Evolutionary conservation across 1,140 invertebrate genomes (phyloP), one percentile per base, ranked within the genome.

Genomic region (Cotesia vestalis): DNA sequence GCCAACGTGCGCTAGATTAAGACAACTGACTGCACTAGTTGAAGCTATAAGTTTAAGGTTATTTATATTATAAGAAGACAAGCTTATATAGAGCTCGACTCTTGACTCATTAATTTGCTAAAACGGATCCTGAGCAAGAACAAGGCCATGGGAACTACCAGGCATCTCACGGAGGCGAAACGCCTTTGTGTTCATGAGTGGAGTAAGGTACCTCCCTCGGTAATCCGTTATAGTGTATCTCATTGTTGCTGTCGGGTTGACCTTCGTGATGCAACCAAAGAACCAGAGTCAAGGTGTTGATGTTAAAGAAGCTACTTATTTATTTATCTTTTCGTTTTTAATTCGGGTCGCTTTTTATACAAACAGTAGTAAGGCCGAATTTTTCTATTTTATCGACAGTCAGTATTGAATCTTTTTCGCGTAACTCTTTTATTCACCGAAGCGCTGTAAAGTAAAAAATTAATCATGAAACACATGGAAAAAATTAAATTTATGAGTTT

Each of bases 171-270:
- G 61, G 53, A 59, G 63, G 17, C 6, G 14, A 64, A 20, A 40
- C 59, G 53, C 52, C 60, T 63, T 66, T 66, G 51, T 66, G 57
- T 63, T 69, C 34, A 57, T 52, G 40, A 64, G 46, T 38, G 57
- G 40, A 63, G 46, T 17, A 27, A 5, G 34, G n/a, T n/a, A 20
- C 52, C 52, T 63, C 17, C 72, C 73, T 74, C 72, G 76, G 73
- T 76, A 78, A 79, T 81, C 78, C 79, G 79, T 81, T 79, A 78
- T 76, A 57, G 55, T 8, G n/a, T 73, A 75, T 75, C 78, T 76
- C 73, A 79, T 81, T 79, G 77, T 81, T 63, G 59, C 36, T 12
- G 38, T 20, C 14, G 20, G n/a, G 53, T 51, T 46, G 53, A 67
- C 40, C 74, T 70, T 60, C 57, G 68, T 72, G 60, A 68, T 70